A percentile compares a stretch with the other conserved stretches of the same genome.
Evolutionary conservation across 2,797 vertebrate species (phyloP).

Genomic region (Leucoraja ocellata): DNA sequence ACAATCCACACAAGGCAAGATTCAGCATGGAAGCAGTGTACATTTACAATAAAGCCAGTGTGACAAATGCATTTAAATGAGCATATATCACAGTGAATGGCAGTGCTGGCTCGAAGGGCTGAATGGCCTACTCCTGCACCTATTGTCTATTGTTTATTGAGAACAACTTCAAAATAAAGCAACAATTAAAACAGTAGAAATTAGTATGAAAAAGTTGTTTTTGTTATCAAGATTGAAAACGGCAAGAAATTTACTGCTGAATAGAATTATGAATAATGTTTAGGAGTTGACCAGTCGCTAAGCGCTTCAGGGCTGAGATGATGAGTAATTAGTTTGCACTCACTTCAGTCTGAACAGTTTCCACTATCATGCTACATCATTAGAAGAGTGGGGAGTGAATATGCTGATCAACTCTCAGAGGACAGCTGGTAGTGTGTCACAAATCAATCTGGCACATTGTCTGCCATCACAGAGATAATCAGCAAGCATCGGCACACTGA

Average conservation of each 20-base stretch:
- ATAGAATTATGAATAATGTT: constrained; percentile 1
- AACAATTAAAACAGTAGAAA: background rate
- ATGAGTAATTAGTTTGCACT: background rate
- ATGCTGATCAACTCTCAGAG: background rate
- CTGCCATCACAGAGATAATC: background rate
- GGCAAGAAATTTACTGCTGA: background rate
- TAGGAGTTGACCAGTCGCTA: background rate
- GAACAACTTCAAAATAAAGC: background rate
- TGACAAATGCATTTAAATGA: background rate
- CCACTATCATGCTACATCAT: background rate
- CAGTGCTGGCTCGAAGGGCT: too few species aligned
- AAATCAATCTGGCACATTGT: background rate
- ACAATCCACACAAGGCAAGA: background rate
- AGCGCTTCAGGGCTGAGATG: background rate
- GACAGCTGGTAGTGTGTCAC: background rate
- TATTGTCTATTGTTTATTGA: too few species aligned
- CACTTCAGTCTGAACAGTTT: background rate
- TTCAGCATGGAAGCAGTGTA: background rate
- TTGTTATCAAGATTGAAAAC: background rate
- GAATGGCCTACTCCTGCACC: too few species aligned
- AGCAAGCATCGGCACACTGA: background rate
- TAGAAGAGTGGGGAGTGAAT: background rate
- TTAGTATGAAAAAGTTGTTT: background rate
- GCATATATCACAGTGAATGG: too few species aligned
- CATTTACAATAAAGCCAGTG: background rate